Base-by-base conservation (phyloP, 2,113 vertebrate species). In the Lutjanus erythropterus region DNA sequence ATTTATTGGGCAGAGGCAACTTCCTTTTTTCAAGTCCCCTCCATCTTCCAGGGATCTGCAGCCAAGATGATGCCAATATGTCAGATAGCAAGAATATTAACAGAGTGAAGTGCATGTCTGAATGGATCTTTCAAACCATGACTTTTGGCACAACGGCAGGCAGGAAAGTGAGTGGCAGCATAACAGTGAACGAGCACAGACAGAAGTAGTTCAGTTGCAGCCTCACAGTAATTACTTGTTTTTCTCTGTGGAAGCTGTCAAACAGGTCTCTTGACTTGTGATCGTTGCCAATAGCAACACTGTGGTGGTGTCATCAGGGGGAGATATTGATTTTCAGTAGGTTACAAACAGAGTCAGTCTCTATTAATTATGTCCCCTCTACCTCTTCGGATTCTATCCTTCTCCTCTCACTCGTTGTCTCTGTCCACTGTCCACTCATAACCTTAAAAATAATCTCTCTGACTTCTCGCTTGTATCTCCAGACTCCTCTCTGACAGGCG, bases 401-500 rank as follows among this genome's bases (percentile, higher is more conserved):
- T n/a, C n/a, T n/a, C n/a, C n/a, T 72, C 1, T 25, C n/a, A 49
- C 23, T 1, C 61, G 9, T n/a, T 44, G n/a, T 44, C 12, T 70
- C 35, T n/a, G 27, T 15, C 19, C 37, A 15, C 33, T 14, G n/a
- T 62, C 50, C n/a, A 33, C 47, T 64, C 7, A 19, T 44, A 49
- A 55, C 16, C 33, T 27, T 74, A 9, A 44, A 71, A 61, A 29
- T 31, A 7, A 1, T 33, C 25, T 75, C 46, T 76, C n/a, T 68
- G 47, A 64, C 64, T 18, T 41, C 47, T 53, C 56, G 12, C 71
- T 58, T 83, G 44, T 80, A 6, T 80, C 79, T 84, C 21, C 89
- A 99, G 98, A 99, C 91, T 98, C 98, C 0, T 98, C 98, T 29
- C 92, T 99, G 90, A 96, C 97, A 0, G 96, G 95, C 0, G 96